A percentile compares a stretch with the other conserved stretches of the same genome.
Evolutionary conservation across 2,797 vertebrate species (phyloP).

Genomic region (Dermochelys coriacea): DNA sequence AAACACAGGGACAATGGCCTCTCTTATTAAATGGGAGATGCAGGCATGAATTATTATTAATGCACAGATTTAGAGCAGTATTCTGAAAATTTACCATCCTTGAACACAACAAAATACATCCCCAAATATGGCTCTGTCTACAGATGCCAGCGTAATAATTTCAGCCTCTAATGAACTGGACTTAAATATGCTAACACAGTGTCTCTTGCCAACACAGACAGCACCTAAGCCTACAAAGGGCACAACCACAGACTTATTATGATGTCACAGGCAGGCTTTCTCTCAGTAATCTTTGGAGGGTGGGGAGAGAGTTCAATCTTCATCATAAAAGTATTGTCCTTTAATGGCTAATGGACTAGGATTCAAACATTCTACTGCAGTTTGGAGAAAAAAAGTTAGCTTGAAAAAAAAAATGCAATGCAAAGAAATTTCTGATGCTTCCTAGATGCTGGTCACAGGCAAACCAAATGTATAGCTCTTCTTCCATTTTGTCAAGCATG

Average conservation of each 20-base stretch:
- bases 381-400: background rate
- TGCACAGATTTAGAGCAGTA: background rate
- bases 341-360: background rate
- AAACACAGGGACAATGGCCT: background rate
- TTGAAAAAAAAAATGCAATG: background rate
- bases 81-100: background rate
- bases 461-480: background rate
- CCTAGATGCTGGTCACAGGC: background rate
- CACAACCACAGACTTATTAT: background rate
- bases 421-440: background rate
- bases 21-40: background rate
- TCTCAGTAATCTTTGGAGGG: background rate
- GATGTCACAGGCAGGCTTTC: background rate
- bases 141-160: rapidly evolving
- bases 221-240: background rate
- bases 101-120: background rate
- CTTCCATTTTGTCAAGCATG: background rate
- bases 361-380: background rate
- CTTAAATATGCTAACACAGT: background rate
- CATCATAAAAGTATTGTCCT: background rate
- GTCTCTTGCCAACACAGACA: background rate
- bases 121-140: background rate
- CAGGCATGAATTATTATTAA: background rate
- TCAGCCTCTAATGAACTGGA: background rate
- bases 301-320: background rate